Conservation (phyloP, 2,797 vertebrate genomes). For the Manis javanica region DNA sequence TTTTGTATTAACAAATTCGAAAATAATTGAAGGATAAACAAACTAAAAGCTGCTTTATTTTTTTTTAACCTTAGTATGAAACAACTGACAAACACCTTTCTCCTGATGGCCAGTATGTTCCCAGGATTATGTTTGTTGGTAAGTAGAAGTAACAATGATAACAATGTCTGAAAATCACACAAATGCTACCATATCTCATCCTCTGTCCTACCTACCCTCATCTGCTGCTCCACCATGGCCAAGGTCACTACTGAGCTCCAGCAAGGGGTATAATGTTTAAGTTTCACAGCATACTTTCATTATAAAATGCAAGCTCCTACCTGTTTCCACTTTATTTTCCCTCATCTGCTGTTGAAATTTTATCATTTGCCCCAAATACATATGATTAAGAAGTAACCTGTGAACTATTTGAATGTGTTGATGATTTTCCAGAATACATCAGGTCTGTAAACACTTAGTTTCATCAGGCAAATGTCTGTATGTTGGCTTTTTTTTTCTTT, state of each 20-base stretch:
- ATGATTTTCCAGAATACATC: not conserved
- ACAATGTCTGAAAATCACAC: not conserved
- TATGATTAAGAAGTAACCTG: not conserved
- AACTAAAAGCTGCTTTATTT: not conserved
- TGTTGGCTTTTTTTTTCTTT: not conserved
- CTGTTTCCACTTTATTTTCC: not conserved
- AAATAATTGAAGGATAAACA: slow-evolving; percentile 3
- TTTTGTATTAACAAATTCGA: not conserved
- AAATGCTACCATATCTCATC: fast-evolving
- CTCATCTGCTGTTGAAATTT: not conserved
- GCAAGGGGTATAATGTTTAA: not conserved
- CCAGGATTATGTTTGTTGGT: slow-evolving; percentile 95
- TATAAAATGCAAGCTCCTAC: not conserved
- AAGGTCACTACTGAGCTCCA: not conserved
- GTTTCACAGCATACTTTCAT: not conserved
- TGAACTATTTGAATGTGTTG: not conserved
- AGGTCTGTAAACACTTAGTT: not conserved
- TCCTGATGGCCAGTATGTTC: slow-evolving; percentile 97
- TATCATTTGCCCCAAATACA: not conserved
- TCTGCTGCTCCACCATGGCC: fast-evolving
- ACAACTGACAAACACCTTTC: slow-evolving; percentile 97
- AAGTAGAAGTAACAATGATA: slow-evolving; percentile 76
- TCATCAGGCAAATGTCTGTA: not conserved
- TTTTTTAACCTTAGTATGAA: slow-evolving; percentile 91
- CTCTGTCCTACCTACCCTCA: fast-evolving